These are phyloP conservation scores for Drosophila orena DNA, from an alignment of 1,140 invertebrate species.

Conservation along the genomic window DNA sequence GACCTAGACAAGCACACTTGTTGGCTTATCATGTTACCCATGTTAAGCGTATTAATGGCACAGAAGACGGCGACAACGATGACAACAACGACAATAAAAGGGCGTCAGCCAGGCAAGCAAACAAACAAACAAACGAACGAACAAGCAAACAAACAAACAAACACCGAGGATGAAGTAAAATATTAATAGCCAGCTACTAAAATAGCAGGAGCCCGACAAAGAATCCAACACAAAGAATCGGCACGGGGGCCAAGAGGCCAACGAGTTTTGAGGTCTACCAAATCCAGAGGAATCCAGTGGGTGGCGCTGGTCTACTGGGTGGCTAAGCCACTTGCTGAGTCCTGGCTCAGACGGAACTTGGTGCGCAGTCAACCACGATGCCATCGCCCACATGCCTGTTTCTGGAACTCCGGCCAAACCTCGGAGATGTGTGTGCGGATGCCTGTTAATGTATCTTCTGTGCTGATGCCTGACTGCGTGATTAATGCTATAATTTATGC, in stretches of 20 bases:
- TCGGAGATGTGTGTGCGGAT: slow-evolving; percentile 64
- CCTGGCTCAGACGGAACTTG: slow-evolving; percentile 52
- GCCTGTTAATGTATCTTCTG: slow-evolving; percentile 53
- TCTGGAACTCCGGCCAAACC: slow-evolving; percentile 50
- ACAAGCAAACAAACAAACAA: slow-evolving; percentile 49
- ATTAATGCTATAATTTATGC: slow-evolving; percentile 11
- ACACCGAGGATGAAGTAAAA: slow-evolving; percentile 61
- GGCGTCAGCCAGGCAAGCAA: slow-evolving; percentile 57
- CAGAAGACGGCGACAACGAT: slow-evolving; percentile 26
- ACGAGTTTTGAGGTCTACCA: slow-evolving; percentile 40
- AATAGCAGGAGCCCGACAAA: slow-evolving; percentile 62
- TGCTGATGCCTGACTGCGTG: slow-evolving; percentile 16
- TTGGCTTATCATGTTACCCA: slow-evolving; percentile 82
- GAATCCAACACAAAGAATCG: slow-evolving; percentile 52
- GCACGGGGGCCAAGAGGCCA: slow-evolving; percentile 19
- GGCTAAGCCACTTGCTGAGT: slow-evolving; percentile 35
- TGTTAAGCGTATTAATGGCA: slow-evolving; percentile 79
- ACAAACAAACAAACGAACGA: slow-evolving; percentile 48
- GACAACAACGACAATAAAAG: slow-evolving; percentile 44
- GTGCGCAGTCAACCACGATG: slow-evolving; percentile 40
- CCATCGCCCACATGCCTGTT: slow-evolving; percentile 31
- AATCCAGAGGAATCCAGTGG: not conserved
- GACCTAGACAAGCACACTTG: slow-evolving; percentile 79
- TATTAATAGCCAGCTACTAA: slow-evolving; percentile 80
- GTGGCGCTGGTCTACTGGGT: slow-evolving; percentile 1